Percentiles rank a stretch among this genome's conserved stretches.
Evolutionary conservation across 2,888 invertebrate species (phyloP).

Genomic region (Chrysomela aeneicollis): DNA sequence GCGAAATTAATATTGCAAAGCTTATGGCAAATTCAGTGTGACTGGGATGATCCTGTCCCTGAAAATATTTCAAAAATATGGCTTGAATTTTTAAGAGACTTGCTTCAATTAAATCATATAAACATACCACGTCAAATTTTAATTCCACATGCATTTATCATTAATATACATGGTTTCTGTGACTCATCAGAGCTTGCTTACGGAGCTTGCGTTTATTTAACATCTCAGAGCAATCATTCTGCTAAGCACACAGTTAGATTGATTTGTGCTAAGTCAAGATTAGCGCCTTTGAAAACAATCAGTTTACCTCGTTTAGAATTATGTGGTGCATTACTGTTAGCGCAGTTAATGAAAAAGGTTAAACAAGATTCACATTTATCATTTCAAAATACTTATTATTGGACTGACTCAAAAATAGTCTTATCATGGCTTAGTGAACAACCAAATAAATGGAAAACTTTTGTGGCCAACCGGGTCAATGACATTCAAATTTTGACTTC

Average conservation of each 20-base stretch:
- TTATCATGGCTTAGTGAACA: constrained; percentile 28
- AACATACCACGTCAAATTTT: constrained; percentile 29
- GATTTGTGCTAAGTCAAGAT: constrained; percentile 11
- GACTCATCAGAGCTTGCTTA: constrained; percentile 33
- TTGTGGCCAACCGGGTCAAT: constrained; percentile 36
- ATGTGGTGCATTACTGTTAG: neutral
- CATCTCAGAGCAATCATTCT: neutral
- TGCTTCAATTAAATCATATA: constrained; percentile 18
- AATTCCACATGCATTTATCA: neutral
- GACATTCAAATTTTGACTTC: constrained; percentile 31
- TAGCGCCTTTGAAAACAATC: constrained; percentile 4
- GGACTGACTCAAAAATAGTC: constrained; percentile 40
- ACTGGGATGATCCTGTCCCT: neutral
- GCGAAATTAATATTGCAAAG: constrained; percentile 38
- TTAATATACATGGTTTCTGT: constrained; percentile 36
- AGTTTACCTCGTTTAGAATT: constrained; percentile 7
- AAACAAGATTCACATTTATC: neutral
- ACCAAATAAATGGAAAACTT: constrained; percentile 28
- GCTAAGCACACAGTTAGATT: neutral
- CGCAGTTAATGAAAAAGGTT: neutral
- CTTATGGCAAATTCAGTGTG: neutral
- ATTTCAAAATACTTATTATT: constrained; percentile 17
- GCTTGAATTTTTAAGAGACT: constrained; percentile 15
- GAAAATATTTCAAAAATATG: neutral
- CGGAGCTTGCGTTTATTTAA: constrained; percentile 32